phyloP scores from a whole-genome alignment of 37 sponge, comb jelly and placozoan species.

The Tethya wilhelma region DNA sequence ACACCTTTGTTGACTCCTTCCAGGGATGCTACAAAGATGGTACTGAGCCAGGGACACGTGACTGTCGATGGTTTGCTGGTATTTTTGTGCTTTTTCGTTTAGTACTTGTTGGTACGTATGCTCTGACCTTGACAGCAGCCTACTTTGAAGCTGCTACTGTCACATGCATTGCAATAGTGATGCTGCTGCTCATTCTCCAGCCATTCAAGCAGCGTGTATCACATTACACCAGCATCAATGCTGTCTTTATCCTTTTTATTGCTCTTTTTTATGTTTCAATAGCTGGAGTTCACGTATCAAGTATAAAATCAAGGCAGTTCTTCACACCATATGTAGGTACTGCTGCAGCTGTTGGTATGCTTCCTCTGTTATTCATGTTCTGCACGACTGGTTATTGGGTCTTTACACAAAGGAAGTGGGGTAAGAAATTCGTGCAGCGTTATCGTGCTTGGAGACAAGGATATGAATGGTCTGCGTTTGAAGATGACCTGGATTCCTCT shows the following conservation, averaged over 20 bases:
- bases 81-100: constrained; percentile 45
- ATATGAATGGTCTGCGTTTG: too few species aligned
- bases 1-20: constrained; percentile 53
- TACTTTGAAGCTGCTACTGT: not conserved
- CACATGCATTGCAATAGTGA: not conserved
- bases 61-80: constrained; percentile 66
- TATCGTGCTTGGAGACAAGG: constrained; percentile 1
- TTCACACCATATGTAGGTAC: too few species aligned
- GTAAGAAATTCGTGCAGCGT: not conserved
- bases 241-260: not conserved
- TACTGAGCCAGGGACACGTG: constrained; percentile 26
- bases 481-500: too few species aligned
- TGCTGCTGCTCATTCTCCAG: not conserved
- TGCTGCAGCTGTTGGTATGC: not conserved
- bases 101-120: constrained; percentile 12
- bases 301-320: too few species aligned
- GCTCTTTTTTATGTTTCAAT: not conserved
- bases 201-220: not conserved
- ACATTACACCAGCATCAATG: not conserved
- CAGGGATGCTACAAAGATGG: constrained; percentile 78
- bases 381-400: not conserved
- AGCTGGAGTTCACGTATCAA: not conserved
- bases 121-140: not conserved
- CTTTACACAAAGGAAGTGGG: not conserved
- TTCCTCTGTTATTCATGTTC: not conserved